These are phyloP conservation scores for Tiliacea citrago DNA, from an alignment of 2,888 invertebrate genomes.

Conservation along the genomic window DNA sequence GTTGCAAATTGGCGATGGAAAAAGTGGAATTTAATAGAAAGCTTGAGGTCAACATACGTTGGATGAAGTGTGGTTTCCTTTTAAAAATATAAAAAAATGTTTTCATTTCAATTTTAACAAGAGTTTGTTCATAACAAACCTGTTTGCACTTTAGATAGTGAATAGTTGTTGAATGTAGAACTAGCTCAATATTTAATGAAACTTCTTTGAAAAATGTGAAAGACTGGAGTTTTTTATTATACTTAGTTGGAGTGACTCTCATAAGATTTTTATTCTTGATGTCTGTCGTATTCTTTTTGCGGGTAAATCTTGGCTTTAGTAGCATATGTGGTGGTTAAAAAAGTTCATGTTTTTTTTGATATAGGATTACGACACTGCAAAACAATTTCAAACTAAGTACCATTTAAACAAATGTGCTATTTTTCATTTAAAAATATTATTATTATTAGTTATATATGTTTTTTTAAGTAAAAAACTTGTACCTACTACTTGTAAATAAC, in stretches of 20 bases:
- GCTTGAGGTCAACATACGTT: constrained; percentile 62
- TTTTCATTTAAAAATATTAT: no score
- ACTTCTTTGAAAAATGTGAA: constrained; percentile 1
- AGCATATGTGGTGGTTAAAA: not conserved
- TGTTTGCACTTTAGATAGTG: constrained; percentile 68
- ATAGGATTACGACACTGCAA: no score
- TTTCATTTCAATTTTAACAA: constrained; percentile 74
- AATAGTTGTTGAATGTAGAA: constrained; percentile 53
- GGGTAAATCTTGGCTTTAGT: not conserved
- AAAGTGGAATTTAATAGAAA: constrained; percentile 66
- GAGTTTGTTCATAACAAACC: constrained; percentile 71
- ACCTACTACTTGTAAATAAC: no score
- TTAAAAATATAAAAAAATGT: constrained; percentile 78
- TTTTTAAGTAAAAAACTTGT: no score
- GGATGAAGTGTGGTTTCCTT: constrained; percentile 69
- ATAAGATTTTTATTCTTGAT: not conserved
- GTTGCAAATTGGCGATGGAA: constrained; percentile 44
- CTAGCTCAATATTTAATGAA: constrained; percentile 39
- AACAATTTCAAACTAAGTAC: no score
- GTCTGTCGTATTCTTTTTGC: not conserved
- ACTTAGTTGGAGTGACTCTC: not conserved
- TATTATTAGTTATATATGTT: no score
- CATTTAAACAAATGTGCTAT: no score
- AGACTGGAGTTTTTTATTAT: not conserved
- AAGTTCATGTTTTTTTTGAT: no score